Evolutionary conservation across 1,140 invertebrate genomes (phyloP), one percentile per base, ranked within the genome.

Genomic region (Hesperophylax magnus): DNA sequence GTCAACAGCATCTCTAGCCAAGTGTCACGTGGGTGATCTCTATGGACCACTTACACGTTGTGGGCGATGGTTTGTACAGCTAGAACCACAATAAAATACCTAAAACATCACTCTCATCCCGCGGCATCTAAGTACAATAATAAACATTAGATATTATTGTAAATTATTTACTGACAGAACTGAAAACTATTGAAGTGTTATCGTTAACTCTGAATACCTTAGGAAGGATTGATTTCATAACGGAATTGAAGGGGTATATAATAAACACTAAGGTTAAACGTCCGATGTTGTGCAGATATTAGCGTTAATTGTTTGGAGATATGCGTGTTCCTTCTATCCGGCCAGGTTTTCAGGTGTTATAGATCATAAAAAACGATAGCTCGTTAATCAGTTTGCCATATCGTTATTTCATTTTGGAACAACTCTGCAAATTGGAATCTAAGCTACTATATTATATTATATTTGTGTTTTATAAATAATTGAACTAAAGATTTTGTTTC

Each of bases 41-140:
- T 39, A 67, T 67, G 65, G 65, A 67, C 65, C 65, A 67, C 24
- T 67, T 67, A 20, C 58, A 58, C 56, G 22, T 6, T 60, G 56
- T 60, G 56, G 56, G 56, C 56, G 56, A 60, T 18, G 18, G 56
- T 60, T 60, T 18, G 22, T 60, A 60, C 56, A 60, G 22, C 18
- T 22, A 60, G 56, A 60, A 18, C 56, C 9, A 20, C 56, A n/a
- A 60, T 60, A 60, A 60, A 60, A 60, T 60, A 60, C 2, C 56
- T 60, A 60, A 60, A 60, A 60, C 56, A 60, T 18, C n/a, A 20
- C 56, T 60, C 56, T 60, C 22, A 22, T 18, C n/a, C 22, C 18
- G 14, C 11, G 56, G 0, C 56, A 60, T 20, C 22, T 60, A 60
- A 18, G 17, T 20, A 60, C 20, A 20, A 20, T 18, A 60, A 18